Base-by-base conservation (phyloP, 2,888 invertebrate genomes). In the Drosophila limbata region DNA sequence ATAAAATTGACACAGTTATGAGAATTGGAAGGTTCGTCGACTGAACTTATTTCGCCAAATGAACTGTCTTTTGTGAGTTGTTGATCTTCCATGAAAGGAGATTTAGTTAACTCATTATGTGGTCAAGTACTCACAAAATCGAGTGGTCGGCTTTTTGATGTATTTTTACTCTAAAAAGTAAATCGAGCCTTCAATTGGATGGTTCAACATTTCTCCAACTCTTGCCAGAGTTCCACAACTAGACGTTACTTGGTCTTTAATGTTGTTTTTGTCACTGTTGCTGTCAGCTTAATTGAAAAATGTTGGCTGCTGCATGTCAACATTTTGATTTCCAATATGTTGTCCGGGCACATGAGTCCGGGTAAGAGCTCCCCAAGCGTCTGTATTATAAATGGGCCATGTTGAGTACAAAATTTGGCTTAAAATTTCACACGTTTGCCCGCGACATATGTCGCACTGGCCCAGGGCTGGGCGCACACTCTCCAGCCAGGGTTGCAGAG, bases 271-370 rank as follows among this genome's bases (percentile, higher is more conserved):
- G 6, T 45, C 50, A 60, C 61, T 75, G 63, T 66, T 73, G 62
- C 39, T 61, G 56, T 69, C 69, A 52, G 60, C 69, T 84, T 84
- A 89, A 87, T 84, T 84, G 86, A 88, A 89, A 84, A 84, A 86
- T 84, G 71, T 73, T 84, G 73, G 70, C 76, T 64, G 70, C 84
- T 72, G 72, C 73, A 71, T 89, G 82, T 86, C 88, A 86, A 84
- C 88, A 88, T 84, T 89, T 82, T 84, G 85, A 86, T 86, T 86
- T 86, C 88, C 85, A 89, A 86, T 86, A 86, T 86, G 89, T 80
- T 74, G 73, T 64, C 57, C 35, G 11, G 31, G 6, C 48, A 48
- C 33, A 48, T 31, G 48, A 48, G 33, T 33, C 48, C 48, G 25
- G 25, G 25, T 25, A 19, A 13, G 4, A 19, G 19, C 33, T 50